Evolutionary conservation across 2,888 invertebrate species (phyloP).

Genomic region (Agriotes lineatus): DNA sequence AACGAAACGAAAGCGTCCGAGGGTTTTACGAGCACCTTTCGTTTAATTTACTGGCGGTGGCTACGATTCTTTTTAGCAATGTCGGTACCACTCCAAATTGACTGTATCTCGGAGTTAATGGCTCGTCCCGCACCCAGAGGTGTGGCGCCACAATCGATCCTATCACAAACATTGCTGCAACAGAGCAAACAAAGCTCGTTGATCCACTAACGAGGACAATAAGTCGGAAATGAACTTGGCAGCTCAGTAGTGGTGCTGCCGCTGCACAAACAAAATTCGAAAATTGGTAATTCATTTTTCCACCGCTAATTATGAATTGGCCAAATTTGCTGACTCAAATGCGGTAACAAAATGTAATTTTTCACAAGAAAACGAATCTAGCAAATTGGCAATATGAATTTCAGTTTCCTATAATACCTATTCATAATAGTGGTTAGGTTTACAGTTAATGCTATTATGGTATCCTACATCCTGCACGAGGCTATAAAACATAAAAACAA

Average conservation of each 20-base stretch:
- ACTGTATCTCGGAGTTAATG: constrained; percentile 28
- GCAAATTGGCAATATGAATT: too few species aligned
- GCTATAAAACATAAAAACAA: too few species aligned
- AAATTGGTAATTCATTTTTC: too few species aligned
- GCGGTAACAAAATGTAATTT: too few species aligned
- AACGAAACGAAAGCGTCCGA: not conserved
- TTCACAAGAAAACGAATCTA: too few species aligned
- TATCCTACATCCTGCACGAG: too few species aligned
- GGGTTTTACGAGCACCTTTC: not conserved
- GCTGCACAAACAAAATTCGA: not conserved
- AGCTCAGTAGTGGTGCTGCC: constrained; percentile 9
- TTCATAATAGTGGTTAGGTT: too few species aligned
- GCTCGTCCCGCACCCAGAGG: constrained; percentile 46
- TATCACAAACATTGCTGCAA: constrained; percentile 45
- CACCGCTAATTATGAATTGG: too few species aligned
- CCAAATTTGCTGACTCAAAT: too few species aligned
- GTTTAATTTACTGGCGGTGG: constrained; percentile 10
- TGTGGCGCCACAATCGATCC: constrained; percentile 50
- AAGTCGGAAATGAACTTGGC: constrained; percentile 34
- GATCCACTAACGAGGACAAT: constrained; percentile 35
- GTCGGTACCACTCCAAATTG: constrained; percentile 12
- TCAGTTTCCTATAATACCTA: too few species aligned
- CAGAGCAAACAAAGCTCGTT: constrained; percentile 34
- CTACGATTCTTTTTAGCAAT: constrained; percentile 15
- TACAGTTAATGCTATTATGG: too few species aligned